A percentile compares a stretch with the other conserved stretches of the same genome.
phyloP scores from a whole-genome alignment of 2,888 invertebrate species.

The Lithophane socia region DNA sequence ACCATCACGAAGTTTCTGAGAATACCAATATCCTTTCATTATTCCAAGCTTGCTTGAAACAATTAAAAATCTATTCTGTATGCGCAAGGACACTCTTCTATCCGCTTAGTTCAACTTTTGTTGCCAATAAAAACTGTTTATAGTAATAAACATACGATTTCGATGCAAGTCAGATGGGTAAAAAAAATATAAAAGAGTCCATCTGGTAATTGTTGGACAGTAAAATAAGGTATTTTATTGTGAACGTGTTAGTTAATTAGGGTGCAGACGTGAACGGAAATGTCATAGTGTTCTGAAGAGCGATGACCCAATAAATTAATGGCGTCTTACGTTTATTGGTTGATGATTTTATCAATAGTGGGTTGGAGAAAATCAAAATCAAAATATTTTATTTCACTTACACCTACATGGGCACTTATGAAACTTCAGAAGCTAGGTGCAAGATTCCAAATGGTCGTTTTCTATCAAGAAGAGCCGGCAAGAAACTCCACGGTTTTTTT shows the following conservation, averaged over 20 bases:
- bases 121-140: slow-evolving; percentile 85
- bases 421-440: no score
- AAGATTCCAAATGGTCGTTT: no score
- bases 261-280: slow-evolving; percentile 73
- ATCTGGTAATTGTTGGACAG: slow-evolving; percentile 76
- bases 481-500: no score
- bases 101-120: slow-evolving; percentile 81
- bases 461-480: no score
- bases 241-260: slow-evolving; percentile 82
- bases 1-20: slow-evolving; percentile 74
- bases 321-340: slow-evolving; percentile 37
- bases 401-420: no score
- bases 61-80: slow-evolving; percentile 88
- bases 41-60: slow-evolving; percentile 77
- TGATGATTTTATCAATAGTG: slow-evolving; percentile 12
- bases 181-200: slow-evolving; percentile 76
- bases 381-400: no score
- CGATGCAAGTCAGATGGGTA: slow-evolving; percentile 78
- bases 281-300: slow-evolving; percentile 50
- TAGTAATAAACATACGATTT: slow-evolving; percentile 79
- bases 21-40: slow-evolving; percentile 82
- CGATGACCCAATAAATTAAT: slow-evolving; percentile 58
- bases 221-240: slow-evolving; percentile 81
- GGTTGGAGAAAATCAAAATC: no score
- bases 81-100: slow-evolving; percentile 77